Evolutionary conservation across 1,140 invertebrate species (phyloP).

Genomic region (Danaus plexippus): DNA sequence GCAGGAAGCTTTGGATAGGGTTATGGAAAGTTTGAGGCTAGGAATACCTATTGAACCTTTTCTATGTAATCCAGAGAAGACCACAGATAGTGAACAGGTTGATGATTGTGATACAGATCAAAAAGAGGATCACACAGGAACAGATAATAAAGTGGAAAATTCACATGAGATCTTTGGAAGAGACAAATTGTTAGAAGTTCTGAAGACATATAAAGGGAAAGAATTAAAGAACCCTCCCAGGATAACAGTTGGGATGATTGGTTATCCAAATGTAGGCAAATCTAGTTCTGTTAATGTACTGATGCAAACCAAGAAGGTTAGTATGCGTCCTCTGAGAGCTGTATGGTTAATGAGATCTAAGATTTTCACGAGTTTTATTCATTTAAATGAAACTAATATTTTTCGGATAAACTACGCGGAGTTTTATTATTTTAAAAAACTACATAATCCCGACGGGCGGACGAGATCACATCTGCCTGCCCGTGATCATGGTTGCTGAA

Average conservation of each 20-base stretch:
- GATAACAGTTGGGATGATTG: slow-evolving; percentile 92
- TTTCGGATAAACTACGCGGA: too few relatives aligned
- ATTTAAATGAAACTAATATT: too few relatives aligned
- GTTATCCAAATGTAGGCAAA: slow-evolving; percentile 99
- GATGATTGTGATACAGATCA: slow-evolving; percentile 12
- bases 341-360: too few relatives aligned
- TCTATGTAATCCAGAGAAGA: slow-evolving; percentile 16
- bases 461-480: too few relatives aligned
- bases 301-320: slow-evolving; percentile 70
- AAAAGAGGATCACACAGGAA: slow-evolving; percentile 9
- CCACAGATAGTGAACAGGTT: slow-evolving; percentile 10
- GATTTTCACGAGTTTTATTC: too few relatives aligned
- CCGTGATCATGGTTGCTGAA: too few relatives aligned
- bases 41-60: slow-evolving; percentile 47
- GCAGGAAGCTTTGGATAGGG: slow-evolving; percentile 65
- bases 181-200: slow-evolving; percentile 76
- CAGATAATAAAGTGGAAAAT: slow-evolving; percentile 32
- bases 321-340: too few relatives aligned
- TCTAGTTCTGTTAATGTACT: slow-evolving; percentile 98
- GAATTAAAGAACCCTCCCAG: slow-evolving; percentile 74
- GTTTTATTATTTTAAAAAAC: too few relatives aligned
- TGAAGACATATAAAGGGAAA: slow-evolving; percentile 77
- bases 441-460: too few relatives aligned
- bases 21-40: slow-evolving; percentile 51
- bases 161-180: slow-evolving; percentile 72